Base-by-base conservation (phyloP, 1,140 invertebrate species). In the Drosophila varians region DNA sequence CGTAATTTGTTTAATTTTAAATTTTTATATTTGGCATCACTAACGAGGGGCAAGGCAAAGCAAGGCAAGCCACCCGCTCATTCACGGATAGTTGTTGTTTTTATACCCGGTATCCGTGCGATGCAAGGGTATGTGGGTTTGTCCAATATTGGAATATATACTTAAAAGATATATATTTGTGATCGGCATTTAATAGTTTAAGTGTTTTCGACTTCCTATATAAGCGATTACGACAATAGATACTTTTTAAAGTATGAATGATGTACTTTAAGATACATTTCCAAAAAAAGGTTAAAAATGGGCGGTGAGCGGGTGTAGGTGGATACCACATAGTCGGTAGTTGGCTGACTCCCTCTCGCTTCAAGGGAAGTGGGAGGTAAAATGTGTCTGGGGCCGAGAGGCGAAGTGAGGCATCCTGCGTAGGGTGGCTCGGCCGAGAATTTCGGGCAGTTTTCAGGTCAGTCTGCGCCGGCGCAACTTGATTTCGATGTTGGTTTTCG, bases 51-150 rank as follows among this genome's bases (percentile, higher is more conserved):
- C 68, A 69, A 6, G 7, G 49, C 11, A 42, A 62, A 18, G 73
- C 69, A 75, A 74, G 72, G 76, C 76, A 79, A 82, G 78, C 78
- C 79, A 83, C 79, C 79, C 79, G 79, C 79, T 83, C 79, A 83
- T 83, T 83, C 78, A 83, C 70, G 78, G 76, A 72, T 66, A 31
- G 64, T 54, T 61, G 49, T 52, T 60, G 47, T 72, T 68, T 42
- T 57, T 57, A 54, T 45, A 31, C 28, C 9, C 28, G 28, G 28
- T 31, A 31, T 11, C n/a, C 9, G 28, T 1, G 9, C 3, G n/a
- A 11, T 31, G 28, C 28, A 31, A 31, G 28, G 28, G 28, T 31
- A 31, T 31, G 28, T 31, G 9, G 9, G 28, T 31, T 31, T 31
- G 9, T 31, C 9, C 9, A 31, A 31, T 3, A 11, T 31, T 4